A percentile compares a stretch with the other conserved stretches of the same genome.
Conservation (phyloP, 2,797 vertebrate species). For the Microchirus variegatus region DNA sequence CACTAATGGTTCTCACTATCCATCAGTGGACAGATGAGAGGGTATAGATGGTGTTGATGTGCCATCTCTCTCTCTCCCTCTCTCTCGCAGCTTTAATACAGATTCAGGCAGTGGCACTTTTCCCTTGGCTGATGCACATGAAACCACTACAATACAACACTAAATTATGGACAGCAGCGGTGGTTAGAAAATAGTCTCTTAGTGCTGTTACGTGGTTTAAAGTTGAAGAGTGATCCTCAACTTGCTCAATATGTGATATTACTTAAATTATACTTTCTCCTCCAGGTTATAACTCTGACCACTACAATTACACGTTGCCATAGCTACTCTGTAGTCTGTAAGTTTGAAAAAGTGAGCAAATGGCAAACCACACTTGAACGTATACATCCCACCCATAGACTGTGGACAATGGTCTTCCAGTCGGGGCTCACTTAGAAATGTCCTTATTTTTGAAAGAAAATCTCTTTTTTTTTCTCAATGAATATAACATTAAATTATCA, state of each 20-base stretch:
- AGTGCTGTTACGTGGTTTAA: background rate
- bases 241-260: background rate
- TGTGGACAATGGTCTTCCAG: too few species aligned
- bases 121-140: constrained; percentile 30
- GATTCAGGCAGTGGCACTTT: constrained; percentile 27
- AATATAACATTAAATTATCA: too few species aligned
- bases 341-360: too few species aligned
- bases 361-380: too few species aligned
- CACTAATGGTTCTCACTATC: constrained; percentile 55
- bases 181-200: constrained; percentile 7
- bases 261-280: background rate
- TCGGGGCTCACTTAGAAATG: too few species aligned
- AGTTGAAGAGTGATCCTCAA: background rate
- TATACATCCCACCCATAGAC: too few species aligned
- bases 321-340: too few species aligned
- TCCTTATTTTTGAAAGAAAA: too few species aligned
- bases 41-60: constrained; percentile 22
- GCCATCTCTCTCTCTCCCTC: constrained; percentile 29
- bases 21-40: constrained; percentile 54
- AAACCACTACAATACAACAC: constrained; percentile 19
- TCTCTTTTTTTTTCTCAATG: too few species aligned
- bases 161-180: constrained; percentile 16
- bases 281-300: too few species aligned
- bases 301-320: too few species aligned
- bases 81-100: constrained; percentile 19